Evolutionary conservation across 2,888 invertebrate species (phyloP), one percentile per base, ranked within the genome.

Genomic region (Prosapia bicincta): DNA sequence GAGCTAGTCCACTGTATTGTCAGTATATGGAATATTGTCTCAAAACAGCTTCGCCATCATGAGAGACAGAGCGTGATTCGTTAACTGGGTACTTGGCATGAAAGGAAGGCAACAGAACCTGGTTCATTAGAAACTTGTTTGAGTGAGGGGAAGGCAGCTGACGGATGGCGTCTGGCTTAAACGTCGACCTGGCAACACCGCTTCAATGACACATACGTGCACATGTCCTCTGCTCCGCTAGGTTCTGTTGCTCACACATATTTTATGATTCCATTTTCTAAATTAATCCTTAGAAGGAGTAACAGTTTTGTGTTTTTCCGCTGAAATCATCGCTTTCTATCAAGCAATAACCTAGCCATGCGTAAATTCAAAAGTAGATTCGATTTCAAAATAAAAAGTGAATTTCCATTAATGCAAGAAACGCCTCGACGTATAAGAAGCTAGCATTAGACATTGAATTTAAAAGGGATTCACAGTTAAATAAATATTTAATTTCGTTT

Each of bases 111-210:
- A 54, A 54, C 54, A 54, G 54, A 54, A 54, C 54, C 54, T 54
- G 54, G 54, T 54, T 54, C 54, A 54, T 54, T 54, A 54, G 54
- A 54, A 54, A 54, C 54, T 54, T 54, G 54, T 54, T 54, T 54
- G 54, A 54, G 54, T 54, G 54, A 54, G 54, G 54, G 54, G 54
- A 54, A 54, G 54, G 54, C 54, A 54, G 54, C 54, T 54, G 54
- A 54, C 54, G 54, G 54, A 54, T 54, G 20, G 54, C 38, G 38
- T 13, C 54, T 54, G 54, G n/a, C 38, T 13, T 38, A 38, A 38
- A 38, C 13, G 38, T 54, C 2, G 54, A 54, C 20, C 54, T 54
- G 54, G 54, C 54, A 54, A 54, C 54, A 9, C 20, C 20, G 54
- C 20, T 54, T 1, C 54, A 54, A 54, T 54, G 54, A 54, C 54